phyloP scores from a whole-genome alignment of 1,140 invertebrate genomes.

The Rhyacophila brunnea region DNA sequence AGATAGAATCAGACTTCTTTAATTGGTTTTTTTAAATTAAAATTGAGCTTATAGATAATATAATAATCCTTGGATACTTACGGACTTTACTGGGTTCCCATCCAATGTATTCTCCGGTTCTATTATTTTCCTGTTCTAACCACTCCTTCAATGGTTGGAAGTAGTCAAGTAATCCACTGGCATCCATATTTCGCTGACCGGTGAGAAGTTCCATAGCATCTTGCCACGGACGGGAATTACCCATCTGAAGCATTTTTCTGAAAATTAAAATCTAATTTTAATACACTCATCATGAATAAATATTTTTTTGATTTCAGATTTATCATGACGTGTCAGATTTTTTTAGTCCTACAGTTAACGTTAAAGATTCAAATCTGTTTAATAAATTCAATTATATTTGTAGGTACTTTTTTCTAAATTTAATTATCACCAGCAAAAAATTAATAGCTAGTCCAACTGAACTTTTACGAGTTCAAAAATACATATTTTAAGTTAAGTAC shows the following conservation, averaged over 20 bases:
- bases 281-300: too few species aligned
- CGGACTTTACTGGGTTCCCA: constrained; percentile 63
- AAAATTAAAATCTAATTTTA: too few species aligned
- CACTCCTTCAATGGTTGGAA: constrained; percentile 76
- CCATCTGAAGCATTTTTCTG: constrained; percentile 77
- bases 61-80: constrained; percentile 39
- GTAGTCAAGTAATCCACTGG: constrained; percentile 72
- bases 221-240: constrained; percentile 78
- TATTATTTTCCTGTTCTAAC: constrained; percentile 74
- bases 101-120: constrained; percentile 70
- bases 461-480: too few species aligned
- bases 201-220: constrained; percentile 80
- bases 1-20: not conserved
- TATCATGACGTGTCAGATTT: too few species aligned
- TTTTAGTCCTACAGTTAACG: too few species aligned
- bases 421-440: too few species aligned
- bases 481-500: too few species aligned
- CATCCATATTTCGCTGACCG: constrained; percentile 71
- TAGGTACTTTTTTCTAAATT: too few species aligned
- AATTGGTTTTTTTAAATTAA: not conserved
- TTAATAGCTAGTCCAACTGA: too few species aligned
- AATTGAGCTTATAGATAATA: not conserved
- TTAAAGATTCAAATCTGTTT: too few species aligned
- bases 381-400: too few species aligned
- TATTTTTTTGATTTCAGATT: too few species aligned